These are phyloP conservation scores for Lepidochitona cinerea DNA, from an alignment of 2,888 invertebrate species.

Conservation along the genomic window DNA sequence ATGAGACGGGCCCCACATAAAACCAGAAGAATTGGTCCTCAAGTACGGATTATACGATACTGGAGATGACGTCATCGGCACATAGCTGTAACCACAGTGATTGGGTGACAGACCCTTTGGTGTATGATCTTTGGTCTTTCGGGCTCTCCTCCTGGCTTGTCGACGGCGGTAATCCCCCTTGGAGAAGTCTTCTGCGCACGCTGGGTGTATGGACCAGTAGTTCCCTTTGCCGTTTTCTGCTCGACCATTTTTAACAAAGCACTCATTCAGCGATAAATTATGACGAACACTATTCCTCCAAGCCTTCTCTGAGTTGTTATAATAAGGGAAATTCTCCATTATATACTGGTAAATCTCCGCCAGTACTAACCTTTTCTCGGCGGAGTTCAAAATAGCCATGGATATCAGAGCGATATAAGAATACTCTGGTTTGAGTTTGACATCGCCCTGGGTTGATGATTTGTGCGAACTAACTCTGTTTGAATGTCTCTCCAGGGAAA, in stretches of 20 bases:
- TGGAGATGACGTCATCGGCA: no score
- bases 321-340: slow-evolving; percentile 62
- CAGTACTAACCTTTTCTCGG: slow-evolving; percentile 60
- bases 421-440: slow-evolving; percentile 63
- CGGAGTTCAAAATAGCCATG: slow-evolving; percentile 62
- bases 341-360: slow-evolving; percentile 68
- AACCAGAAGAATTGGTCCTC: no score
- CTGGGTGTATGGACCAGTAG: slow-evolving; percentile 98
- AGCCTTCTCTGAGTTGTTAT: slow-evolving; percentile 61
- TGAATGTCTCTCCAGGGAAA: no score
- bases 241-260: slow-evolving; percentile 64
- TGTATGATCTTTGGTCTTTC: no score
- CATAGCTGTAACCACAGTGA: no score
- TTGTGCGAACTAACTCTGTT: no score
- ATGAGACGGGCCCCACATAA: no score
- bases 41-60: no score
- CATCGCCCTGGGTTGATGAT: no score
- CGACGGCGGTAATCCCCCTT: slow-evolving; percentile 96
- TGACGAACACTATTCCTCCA: slow-evolving; percentile 68
- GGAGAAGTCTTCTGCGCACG: slow-evolving; percentile 95
- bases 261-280: slow-evolving; percentile 66
- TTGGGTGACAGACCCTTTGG: no score
- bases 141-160: slow-evolving; percentile 91
- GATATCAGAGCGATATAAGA: slow-evolving; percentile 68
- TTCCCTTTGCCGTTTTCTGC: slow-evolving; percentile 90